Evolutionary conservation across 2,797 vertebrate species (phyloP).

Genomic region (Taeniopygia guttata): DNA sequence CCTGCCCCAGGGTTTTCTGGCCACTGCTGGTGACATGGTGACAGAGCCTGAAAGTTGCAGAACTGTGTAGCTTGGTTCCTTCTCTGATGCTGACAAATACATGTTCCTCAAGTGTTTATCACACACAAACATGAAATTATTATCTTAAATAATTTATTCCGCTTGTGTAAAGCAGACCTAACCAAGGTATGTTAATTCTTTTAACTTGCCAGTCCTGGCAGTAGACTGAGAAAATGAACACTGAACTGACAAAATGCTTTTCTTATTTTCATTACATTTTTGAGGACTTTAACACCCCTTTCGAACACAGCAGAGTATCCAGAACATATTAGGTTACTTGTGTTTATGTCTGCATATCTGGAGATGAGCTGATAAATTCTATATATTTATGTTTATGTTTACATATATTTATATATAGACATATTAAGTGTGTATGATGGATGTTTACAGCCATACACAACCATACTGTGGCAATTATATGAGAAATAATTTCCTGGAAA

Average conservation of each 20-base stretch:
- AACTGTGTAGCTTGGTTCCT: background rate
- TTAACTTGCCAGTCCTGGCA: background rate
- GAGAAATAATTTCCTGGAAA: background rate
- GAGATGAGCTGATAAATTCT: background rate
- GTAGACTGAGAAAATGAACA: background rate
- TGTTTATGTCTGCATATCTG: background rate
- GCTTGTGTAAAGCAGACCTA: background rate
- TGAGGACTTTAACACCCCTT: background rate
- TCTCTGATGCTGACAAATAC: background rate
- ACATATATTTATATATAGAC: rapidly evolving
- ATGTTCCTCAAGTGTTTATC: background rate
- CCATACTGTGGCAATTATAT: background rate
- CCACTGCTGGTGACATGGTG: background rate
- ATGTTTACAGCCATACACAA: background rate
- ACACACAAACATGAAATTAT: background rate
- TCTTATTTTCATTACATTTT: background rate
- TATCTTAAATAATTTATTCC: background rate
- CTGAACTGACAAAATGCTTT: background rate
- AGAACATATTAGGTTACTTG: background rate
- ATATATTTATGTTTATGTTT: background rate
- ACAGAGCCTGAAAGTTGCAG: background rate
- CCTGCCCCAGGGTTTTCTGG: background rate
- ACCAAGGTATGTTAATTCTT: background rate
- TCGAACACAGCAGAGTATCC: background rate
- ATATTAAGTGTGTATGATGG: background rate